Evolutionary conservation across 2,888 invertebrate genomes (phyloP).

Genomic region (Tipula helvola): DNA sequence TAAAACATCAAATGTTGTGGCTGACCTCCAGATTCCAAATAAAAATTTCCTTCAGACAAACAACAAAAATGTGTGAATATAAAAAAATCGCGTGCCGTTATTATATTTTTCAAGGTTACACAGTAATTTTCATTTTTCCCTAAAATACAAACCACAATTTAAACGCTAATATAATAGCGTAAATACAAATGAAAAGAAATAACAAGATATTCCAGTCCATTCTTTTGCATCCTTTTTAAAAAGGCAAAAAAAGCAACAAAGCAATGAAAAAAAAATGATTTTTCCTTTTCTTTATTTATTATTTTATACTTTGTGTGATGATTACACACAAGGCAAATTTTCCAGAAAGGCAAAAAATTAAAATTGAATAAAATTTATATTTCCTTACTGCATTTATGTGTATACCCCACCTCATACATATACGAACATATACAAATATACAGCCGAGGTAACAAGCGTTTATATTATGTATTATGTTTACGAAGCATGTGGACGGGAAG

Average conservation of each 20-base stretch:
- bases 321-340: background rate
- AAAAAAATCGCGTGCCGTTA: background rate
- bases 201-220: background rate
- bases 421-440: background rate
- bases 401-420: background rate
- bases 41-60: background rate
- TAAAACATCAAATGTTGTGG: background rate
- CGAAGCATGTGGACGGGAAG: background rate
- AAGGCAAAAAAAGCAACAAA: background rate
- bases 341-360: background rate
- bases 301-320: background rate
- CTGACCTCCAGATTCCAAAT: background rate
- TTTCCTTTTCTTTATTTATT: background rate
- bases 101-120: background rate
- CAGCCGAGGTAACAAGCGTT: background rate
- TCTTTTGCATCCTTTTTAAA: background rate
- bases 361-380: slow-evolving; percentile 4
- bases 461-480: background rate
- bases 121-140: background rate
- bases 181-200: background rate
- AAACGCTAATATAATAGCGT: background rate
- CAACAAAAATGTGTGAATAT: background rate
- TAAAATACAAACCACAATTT: background rate
- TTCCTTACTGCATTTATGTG: background rate
- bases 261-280: background rate